Percentiles rank a stretch among this genome's conserved stretches.
phyloP scores from a whole-genome alignment of 2,888 invertebrate genomes.

The Abrostola tripartita region DNA sequence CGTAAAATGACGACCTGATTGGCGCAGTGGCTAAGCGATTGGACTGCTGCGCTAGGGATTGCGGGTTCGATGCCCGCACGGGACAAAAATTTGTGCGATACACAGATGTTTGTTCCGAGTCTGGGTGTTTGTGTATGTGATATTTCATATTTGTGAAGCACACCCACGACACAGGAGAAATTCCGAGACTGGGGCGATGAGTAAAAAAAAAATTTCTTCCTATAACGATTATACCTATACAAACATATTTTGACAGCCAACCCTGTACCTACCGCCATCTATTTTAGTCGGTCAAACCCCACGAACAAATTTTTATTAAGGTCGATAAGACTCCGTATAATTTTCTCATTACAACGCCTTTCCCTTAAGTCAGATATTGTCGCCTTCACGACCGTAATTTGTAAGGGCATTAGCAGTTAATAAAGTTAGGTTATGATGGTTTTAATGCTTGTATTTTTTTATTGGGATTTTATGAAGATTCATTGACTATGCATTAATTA shows the following conservation, averaged over 20 bases:
- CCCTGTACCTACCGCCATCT: slow-evolving; percentile 60
- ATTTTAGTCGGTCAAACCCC: slow-evolving; percentile 72
- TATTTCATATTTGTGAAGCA: too few species aligned
- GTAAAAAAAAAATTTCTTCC: too few species aligned
- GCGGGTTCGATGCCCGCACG: too few species aligned
- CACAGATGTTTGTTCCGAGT: too few species aligned
- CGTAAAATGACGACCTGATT: too few species aligned
- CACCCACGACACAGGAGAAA: too few species aligned
- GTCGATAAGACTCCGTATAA: slow-evolving; percentile 84
- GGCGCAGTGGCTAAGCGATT: too few species aligned
- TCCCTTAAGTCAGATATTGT: slow-evolving; percentile 72
- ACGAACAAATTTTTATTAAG: slow-evolving; percentile 85
- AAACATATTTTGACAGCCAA: slow-evolving; percentile 49
- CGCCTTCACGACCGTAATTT: slow-evolving; percentile 70
- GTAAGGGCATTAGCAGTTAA: slow-evolving; percentile 67
- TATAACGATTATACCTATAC: background rate
- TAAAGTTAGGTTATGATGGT: slow-evolving; percentile 60
- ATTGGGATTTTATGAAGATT: background rate
- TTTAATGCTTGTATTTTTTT: slow-evolving; percentile 37
- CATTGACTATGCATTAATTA: slow-evolving; percentile 19
- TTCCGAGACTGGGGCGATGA: too few species aligned
- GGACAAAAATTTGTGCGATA: too few species aligned
- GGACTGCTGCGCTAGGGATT: too few species aligned
- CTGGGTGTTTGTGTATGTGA: too few species aligned
- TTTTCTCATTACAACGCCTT: slow-evolving; percentile 81